phyloP scores from a whole-genome alignment of 1,140 invertebrate genomes.

The Papilio machaon region DNA sequence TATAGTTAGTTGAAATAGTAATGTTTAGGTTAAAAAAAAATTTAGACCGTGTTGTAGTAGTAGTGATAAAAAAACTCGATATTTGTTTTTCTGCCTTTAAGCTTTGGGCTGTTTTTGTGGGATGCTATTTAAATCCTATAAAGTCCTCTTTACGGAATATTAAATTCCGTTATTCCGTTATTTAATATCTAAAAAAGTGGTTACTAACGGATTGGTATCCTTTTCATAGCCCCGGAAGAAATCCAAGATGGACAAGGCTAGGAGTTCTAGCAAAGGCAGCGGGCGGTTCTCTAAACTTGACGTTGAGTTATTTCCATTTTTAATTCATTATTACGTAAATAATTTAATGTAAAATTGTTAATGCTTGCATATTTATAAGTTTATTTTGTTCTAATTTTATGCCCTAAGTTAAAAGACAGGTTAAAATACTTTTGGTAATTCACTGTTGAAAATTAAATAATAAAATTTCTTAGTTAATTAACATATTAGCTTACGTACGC shows the following conservation, averaged over 20 bases:
- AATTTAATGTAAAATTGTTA: slow-evolving; percentile 20
- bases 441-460: neutral
- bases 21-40: neutral
- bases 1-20: neutral
- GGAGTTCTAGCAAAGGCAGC: slow-evolving; percentile 53
- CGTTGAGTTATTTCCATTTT: slow-evolving; percentile 65
- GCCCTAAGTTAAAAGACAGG: neutral
- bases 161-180: neutral
- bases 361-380: neutral
- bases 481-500: neutral
- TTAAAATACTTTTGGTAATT: neutral
- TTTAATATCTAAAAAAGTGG: slow-evolving; percentile 9
- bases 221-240: slow-evolving; percentile 74
- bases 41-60: neutral
- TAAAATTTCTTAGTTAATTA: neutral
- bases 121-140: neutral
- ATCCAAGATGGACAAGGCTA: slow-evolving; percentile 63
- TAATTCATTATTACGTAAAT: slow-evolving; percentile 36
- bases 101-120: neutral
- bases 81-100: neutral
- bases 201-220: slow-evolving; percentile 46
- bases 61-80: neutral
- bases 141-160: neutral
- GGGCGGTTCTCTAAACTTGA: slow-evolving; percentile 65
- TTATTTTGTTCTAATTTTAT: neutral